Evolutionary conservation across 2,113 vertebrate genomes (phyloP).

Genomic region (Alouatta palliata): DNA sequence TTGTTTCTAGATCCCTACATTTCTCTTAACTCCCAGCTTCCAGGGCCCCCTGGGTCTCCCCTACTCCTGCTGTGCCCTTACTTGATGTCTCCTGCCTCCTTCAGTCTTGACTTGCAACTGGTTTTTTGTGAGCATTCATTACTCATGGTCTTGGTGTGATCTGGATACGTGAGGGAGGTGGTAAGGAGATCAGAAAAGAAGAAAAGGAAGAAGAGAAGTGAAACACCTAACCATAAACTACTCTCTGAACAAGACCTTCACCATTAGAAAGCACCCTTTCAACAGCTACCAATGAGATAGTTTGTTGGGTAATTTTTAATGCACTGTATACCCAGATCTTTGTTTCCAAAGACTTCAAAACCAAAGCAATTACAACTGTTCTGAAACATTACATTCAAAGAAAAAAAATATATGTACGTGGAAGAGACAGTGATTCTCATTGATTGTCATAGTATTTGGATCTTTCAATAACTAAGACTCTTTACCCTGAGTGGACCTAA

Average conservation of each 20-base stretch:
- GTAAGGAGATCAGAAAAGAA: not conserved
- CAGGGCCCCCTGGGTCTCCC: rapidly evolving
- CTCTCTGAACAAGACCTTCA: not conserved
- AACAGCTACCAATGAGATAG: not conserved
- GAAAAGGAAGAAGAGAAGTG: not conserved
- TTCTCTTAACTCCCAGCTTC: not conserved
- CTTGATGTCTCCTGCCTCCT: not conserved
- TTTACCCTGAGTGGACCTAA: not conserved
- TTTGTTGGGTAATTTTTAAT: not conserved
- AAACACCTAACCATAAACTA: not conserved
- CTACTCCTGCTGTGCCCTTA: not conserved
- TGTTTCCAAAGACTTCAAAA: not conserved
- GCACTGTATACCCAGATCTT: not conserved
- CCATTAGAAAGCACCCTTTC: not conserved
- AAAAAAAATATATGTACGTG: not conserved
- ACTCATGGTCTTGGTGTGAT: not conserved
- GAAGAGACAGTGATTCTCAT: not conserved
- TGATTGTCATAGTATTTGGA: not conserved
- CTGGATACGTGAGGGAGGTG: not conserved
- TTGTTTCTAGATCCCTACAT: not conserved
- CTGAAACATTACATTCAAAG: not conserved
- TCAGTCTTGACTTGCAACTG: not conserved
- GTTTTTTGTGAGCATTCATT: not conserved
- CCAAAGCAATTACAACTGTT: not conserved
- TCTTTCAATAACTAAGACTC: not conserved